Conservation (phyloP, 1,140 invertebrate species). For the Dryas iulia region DNA sequence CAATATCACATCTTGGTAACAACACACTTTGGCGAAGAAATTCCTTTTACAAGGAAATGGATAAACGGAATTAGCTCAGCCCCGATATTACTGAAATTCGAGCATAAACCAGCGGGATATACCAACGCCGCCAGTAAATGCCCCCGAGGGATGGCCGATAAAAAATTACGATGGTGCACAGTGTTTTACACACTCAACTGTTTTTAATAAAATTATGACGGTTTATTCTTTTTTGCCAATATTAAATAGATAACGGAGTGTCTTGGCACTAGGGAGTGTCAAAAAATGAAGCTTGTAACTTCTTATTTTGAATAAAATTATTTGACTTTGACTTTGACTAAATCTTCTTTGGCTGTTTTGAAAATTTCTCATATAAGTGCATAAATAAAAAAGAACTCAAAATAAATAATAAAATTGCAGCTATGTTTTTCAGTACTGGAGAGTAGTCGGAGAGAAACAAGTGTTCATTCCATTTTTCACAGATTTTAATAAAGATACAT, state of each 20-base stretch:
- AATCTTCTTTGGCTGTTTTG: too few relatives aligned
- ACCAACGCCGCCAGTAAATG: slow-evolving; percentile 21
- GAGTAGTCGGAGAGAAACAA: too few relatives aligned
- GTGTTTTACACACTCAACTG: slow-evolving; percentile 10
- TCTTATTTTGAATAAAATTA: too few relatives aligned
- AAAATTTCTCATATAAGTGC: too few relatives aligned
- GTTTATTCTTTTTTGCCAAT: neutral
- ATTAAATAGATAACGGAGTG: neutral
- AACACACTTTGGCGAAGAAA: neutral
- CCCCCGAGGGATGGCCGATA: slow-evolving; percentile 29
- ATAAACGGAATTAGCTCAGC: slow-evolving; percentile 24
- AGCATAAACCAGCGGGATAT: slow-evolving; percentile 19
- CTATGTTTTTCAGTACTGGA: too few relatives aligned
- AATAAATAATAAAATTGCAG: too few relatives aligned
- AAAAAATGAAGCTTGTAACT: too few relatives aligned
- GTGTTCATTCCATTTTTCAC: too few relatives aligned
- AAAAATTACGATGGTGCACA: slow-evolving; percentile 31
- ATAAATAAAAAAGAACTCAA: too few relatives aligned
- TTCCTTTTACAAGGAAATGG: slow-evolving; percentile 14
- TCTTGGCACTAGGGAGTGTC: neutral
- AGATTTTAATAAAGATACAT: too few relatives aligned
- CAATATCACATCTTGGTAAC: neutral
- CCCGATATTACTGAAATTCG: slow-evolving; percentile 31
- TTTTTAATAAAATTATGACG: neutral
- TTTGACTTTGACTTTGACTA: too few relatives aligned